Base-by-base conservation (phyloP, 2,113 vertebrate genomes). In the Pituophis catenifer region DNA sequence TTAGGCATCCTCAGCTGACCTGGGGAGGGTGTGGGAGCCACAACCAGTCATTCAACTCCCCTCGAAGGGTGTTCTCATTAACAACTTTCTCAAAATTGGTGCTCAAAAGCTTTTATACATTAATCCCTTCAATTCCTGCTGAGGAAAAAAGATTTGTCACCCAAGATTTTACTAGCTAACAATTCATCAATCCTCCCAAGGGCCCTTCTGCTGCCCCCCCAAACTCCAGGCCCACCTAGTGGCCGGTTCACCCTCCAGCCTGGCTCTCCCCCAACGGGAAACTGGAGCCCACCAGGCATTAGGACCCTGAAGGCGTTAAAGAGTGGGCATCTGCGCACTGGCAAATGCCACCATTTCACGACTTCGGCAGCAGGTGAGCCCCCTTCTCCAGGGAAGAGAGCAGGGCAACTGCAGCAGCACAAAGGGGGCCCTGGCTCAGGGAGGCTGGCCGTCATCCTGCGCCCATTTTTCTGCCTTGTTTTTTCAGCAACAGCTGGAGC, bases 311-410 rank as follows among this genome's bases (percentile, higher is more conserved):
- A 8, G 90, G 91, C 62, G 21, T 93, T 29, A 89, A 91, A 62
- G 23, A 7, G 52, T 0, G 75, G 0, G 96, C 96, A 96, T 70
- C 97, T 97, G 97, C 97, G 97, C 97, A 94, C 94, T 97, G 90
- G 90, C 90, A 93, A 33, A 95, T 95, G 96, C 97, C 97, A 97
- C 94, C 97, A 95, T 96, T 91, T 95, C 96, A 93, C 95, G 55
- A 93, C 95, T 95, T 58, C 94, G 92, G 96, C 96, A 94, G 94
- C 86, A 93, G 94, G 94, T 81, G 91, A 94, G 95, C 95, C 91
- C 94, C 95, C 8, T 57, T 5, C 23, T 26, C 94, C 96, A 95
- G 96, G 87, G 94, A 95, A 92, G 58, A 1, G 75, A 8, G 93
- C 90, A 92, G 88, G 48, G 21, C 86, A 33, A 24, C 93, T 70